Conservation (phyloP, 2,113 vertebrate genomes). For the Monopterus albus region DNA sequence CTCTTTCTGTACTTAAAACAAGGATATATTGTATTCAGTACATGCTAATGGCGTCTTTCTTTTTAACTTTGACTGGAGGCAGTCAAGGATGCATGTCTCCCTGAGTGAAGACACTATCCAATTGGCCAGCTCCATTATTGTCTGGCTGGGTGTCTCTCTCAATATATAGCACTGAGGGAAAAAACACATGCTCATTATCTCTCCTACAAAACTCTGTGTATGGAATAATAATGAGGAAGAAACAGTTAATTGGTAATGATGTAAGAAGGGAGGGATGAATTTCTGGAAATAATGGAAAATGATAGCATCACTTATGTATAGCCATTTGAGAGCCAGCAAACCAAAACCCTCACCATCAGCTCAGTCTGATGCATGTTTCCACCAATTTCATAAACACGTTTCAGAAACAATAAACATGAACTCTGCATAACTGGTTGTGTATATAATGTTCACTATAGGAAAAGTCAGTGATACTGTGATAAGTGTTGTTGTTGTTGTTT, state of each 20-base stretch:
- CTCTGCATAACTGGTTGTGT: background rate
- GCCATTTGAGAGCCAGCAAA: background rate
- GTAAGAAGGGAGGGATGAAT: background rate
- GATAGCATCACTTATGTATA: background rate
- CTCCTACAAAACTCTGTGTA: constrained; percentile 23
- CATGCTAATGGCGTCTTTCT: constrained; percentile 13
- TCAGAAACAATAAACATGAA: background rate
- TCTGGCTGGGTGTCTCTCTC: constrained; percentile 13
- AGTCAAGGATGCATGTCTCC: constrained; percentile 5
- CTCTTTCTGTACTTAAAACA: background rate
- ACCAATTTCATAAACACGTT: background rate
- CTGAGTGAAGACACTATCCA: constrained; percentile 18
- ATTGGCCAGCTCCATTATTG: constrained; percentile 28
- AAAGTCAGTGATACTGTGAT: no score
- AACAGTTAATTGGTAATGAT: constrained; percentile 20
- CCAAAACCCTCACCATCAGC: background rate
- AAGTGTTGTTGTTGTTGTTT: no score
- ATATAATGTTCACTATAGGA: background rate
- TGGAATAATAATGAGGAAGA: no score
- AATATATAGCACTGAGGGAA: background rate
- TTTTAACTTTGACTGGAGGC: constrained; percentile 14
- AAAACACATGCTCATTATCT: constrained; percentile 43
- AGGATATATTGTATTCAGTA: background rate
- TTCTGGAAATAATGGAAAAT: background rate
- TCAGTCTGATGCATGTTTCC: background rate